Base-by-base conservation (phyloP, 2,888 invertebrate genomes). In the Andrena bucephala region DNA sequence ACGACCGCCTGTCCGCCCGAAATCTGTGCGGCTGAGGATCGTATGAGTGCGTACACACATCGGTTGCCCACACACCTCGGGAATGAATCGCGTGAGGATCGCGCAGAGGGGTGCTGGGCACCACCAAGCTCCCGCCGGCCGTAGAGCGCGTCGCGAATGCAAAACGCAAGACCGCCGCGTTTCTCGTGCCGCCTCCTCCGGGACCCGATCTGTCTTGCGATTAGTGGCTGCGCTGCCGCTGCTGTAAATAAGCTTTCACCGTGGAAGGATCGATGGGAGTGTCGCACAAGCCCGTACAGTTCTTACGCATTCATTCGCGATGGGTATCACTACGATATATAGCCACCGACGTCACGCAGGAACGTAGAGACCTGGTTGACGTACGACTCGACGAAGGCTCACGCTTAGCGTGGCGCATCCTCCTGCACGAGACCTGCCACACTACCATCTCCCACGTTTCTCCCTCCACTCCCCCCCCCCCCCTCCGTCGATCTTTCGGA, bases 1-100 rank as follows among this genome's bases (percentile, higher is more conserved):
- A 92, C 90, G 89, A 89, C 88, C 88, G 83, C 93, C 93, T 92
- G 92, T 77, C 93, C 91, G 93, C 92, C 91, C 89, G 88, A 89
- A 74, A 87, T 88, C 67, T 60, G 87, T 62, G 71, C 71, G 88
- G 72, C 75, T 67, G 77, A 63, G 27, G 66, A 70, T 72, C 59
- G 83, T 84, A 75, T 81, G 89, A 77, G 86, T 85, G 89, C 77
- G 87, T 79, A 84, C 81, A 83, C 75, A 42, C 42, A 4, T 42
- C 42, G 78, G 82, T 83, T 87, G 86, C 85, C 85, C 85, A 72
- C 74, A 74, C 20, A 54, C 54, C 78, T 80, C 78, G 86, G 69
- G 81, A 87, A 78, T 81, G 85, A 85, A 74, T 48, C 73, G 85
- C 85, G 85, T 66, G 74, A 83, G 72, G 84, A 83, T 71, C 77